These are phyloP conservation scores for Platyscapa corneri DNA, from an alignment of 1,140 invertebrate species.

Conservation along the genomic window DNA sequence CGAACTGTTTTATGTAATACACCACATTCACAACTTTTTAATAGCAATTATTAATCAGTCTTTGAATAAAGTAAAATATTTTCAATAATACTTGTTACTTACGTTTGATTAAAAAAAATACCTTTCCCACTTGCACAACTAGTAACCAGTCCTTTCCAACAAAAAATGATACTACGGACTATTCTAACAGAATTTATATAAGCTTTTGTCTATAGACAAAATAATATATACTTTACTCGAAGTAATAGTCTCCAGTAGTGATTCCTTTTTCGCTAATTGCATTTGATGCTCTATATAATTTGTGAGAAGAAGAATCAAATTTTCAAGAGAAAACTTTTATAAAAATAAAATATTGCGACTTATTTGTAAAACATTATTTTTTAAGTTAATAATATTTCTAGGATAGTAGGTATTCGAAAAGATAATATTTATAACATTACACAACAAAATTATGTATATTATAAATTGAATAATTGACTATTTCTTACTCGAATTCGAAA, in stretches of 20 bases:
- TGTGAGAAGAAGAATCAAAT: conserved; percentile 9
- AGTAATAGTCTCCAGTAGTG: conserved; percentile 38
- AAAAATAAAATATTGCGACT: not conserved
- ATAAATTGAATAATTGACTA: too few relatives aligned
- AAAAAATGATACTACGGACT: conserved; percentile 5
- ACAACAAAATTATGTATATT: too few relatives aligned
- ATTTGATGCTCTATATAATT: conserved; percentile 18
- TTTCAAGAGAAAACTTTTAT: not conserved
- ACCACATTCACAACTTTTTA: not conserved
- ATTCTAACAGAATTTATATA: conserved; percentile 39
- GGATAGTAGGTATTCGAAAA: too few relatives aligned
- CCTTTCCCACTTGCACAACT: not conserved
- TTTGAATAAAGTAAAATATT: too few relatives aligned
- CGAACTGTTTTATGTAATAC: not conserved
- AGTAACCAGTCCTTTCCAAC: not conserved
- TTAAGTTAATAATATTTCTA: not conserved
- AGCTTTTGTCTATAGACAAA: not conserved
- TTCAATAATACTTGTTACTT: too few relatives aligned
- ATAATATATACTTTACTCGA: not conserved
- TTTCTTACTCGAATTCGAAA: too few relatives aligned
- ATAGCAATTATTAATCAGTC: too few relatives aligned
- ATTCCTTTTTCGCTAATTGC: conserved; percentile 38
- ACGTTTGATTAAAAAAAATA: too few relatives aligned
- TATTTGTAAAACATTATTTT: not conserved
- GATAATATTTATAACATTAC: too few relatives aligned